Evolutionary conservation across 2,888 invertebrate species (phyloP), one percentile per base, ranked within the genome.

Genomic region (Alcis repandata): DNA sequence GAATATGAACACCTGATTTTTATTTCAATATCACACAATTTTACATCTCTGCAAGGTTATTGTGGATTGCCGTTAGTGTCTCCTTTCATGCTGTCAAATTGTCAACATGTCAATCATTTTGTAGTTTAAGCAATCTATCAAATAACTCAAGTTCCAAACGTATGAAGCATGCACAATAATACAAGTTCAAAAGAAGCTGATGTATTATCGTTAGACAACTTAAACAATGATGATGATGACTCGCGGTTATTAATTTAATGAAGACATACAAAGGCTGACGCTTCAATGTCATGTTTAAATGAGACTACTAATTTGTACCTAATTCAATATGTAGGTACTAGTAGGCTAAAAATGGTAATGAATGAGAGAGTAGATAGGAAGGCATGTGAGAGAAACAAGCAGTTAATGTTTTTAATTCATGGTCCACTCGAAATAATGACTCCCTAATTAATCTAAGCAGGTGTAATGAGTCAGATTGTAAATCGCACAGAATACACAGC

Each of bases 391-490:
- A 22, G 10, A 41, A 22, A 22, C 10, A 10, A 33, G 49, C 17
- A 49, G 13, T 38, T 19, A 38, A 36, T 38, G 32, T 38, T 52
- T 38, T 38, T 38, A 20, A 52, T 10, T 38, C 38, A 38, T 27
- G 27, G n/a, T 38, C 20, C 38, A 17, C 38, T 38, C 38, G 17
- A 20, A 7, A 9, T 19, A 17, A 33, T 8, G 22, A 33, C 20
- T 51, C 9, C 36, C 45, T 32, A 58, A 63, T 59, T n/a, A 54
- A 40, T 48, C 40, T 22, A 20, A 59, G 41, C 63, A 63, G 63
- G 59, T 59, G 63, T 36, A 59, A 53, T 59, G 53, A 63, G 11
- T 63, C 59, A 59, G 43, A 17, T 32, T 6, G 4, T 45, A 52
- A 38, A 36, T 19, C 20, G 19, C 32, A 41, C 32, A 36, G 38